Evolutionary conservation across 1,140 invertebrate genomes (phyloP), one percentile per base, ranked within the genome.

Genomic region (Bombyx mandarina): DNA sequence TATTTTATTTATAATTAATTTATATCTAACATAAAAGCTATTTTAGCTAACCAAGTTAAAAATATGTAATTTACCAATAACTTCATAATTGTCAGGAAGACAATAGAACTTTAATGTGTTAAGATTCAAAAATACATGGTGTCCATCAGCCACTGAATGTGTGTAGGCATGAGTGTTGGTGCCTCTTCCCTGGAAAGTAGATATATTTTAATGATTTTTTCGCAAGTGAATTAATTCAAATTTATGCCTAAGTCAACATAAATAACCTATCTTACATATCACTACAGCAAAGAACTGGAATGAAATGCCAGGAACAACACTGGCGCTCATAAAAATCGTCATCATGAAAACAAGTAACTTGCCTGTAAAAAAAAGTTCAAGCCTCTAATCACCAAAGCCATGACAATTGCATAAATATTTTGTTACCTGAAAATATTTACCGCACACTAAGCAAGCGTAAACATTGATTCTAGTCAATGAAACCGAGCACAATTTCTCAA

Each of bases 381-480:
- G n/a, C 45, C 45, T 10, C 45, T 10, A 5, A 7, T 18, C 26
- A 22, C 26, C n/a, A 6, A 18, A 50, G 26, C 8, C n/a, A 50
- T 22, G 12, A 18, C n/a, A 35, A 35, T 35, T 35, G 26, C 26
- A 35, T 35, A 35, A 35, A 35, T 35, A 35, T 35, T 35, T 2
- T 35, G 4, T 61, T 68, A 88, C 88, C 82, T 89, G 99, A 79
- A 99, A 99, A 84, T 99, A 99, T 89, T 99, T 99, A 22, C 99
- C 99, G 88, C 99, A 99, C 2, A 99, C 97, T 44, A 99, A 89
- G 83, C 99, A 99, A n/a, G 98, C 98, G 88, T 99, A 99, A 26
- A 99, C 98, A 91, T 99, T 99, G 56, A 99, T 98, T 77, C 99
- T 93, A 0, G 98, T 99, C 48, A 99, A 84, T 3, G 98, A 99